phyloP scores from a whole-genome alignment of 2,113 vertebrate species.

The Myotis brandtii region DNA sequence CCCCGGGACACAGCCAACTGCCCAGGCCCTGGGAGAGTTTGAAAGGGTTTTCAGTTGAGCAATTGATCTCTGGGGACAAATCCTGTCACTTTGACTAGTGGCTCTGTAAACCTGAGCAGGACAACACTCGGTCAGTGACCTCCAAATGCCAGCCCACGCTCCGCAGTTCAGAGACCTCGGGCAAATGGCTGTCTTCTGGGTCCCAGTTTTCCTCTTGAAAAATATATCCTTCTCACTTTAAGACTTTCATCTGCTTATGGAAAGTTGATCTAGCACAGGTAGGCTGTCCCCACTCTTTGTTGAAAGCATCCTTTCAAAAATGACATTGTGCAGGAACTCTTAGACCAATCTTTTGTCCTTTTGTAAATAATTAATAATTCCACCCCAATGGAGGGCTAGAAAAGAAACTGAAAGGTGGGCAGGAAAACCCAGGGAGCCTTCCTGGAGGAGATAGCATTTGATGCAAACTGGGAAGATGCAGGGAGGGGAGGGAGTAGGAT shows the following conservation, averaged over 20 bases:
- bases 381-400: no score
- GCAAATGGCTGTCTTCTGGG: background rate
- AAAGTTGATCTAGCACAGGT: background rate
- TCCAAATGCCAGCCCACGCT: background rate
- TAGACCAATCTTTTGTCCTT: background rate
- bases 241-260: background rate
- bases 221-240: background rate
- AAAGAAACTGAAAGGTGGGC: background rate
- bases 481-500: background rate
- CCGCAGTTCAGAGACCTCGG: background rate
- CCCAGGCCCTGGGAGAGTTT: background rate
- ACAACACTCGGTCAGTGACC: background rate
- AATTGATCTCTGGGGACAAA: background rate
- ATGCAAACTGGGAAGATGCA: background rate
- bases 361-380: background rate
- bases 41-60: background rate
- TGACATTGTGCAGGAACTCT: background rate
- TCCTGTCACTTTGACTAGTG: background rate
- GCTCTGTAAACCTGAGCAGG: background rate
- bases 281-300: fast-evolving
- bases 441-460: background rate
- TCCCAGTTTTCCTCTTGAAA: background rate
- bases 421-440: background rate
- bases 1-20: background rate
- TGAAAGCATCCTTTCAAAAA: background rate